Evolutionary conservation across 2,888 invertebrate genomes (phyloP), one percentile per base, ranked within the genome.

Genomic region (Dicyrtomina minuta): DNA sequence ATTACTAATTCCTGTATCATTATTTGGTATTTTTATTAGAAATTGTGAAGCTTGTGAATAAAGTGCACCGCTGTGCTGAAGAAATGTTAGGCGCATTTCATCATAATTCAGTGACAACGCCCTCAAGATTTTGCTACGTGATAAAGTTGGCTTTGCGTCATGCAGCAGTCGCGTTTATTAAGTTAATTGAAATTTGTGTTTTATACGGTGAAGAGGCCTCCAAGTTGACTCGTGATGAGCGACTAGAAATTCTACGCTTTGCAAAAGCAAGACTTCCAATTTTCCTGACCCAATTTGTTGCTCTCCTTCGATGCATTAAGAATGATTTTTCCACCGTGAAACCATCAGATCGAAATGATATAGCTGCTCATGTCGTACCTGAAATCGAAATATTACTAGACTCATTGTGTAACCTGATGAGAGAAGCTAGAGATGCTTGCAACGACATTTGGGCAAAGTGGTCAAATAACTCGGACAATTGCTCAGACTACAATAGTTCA

Each of bases 191-290:
- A 69, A 82, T 88, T 44, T 88, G 88, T 81, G 87, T 88, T 79
- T 82, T 88, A 72, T 88, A 88, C 79, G 85, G 87, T 22, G 86
- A 86, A 79, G 84, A 87, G 76, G 88, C 87, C 79, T 82, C 84
- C 46, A 87, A 87, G 77, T 81, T 88, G 71, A 84, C 87, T 8
- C 83, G 86, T 70, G 86, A 86, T 74, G 88, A 89, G 79, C 83
- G 88, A 73, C 86, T 88, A 79, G 88, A 88, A 81, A 87, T 89
- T 26, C 86, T 88, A 70, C 84, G 86, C 13, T 88, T 88, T 80
- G 86, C 88, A 44, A 87, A 87, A 79, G 86, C 87, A 27, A 84
- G 88, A 71, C 83, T 88, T 70, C 88, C 88, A n/a, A 83, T 87
- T 62, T 87, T 88, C 78, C 83, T 88, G 81, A 85, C 85, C 61